These are phyloP conservation scores for Nemurella pictetii DNA, from an alignment of 2,888 invertebrate genomes.

Conservation along the genomic window DNA sequence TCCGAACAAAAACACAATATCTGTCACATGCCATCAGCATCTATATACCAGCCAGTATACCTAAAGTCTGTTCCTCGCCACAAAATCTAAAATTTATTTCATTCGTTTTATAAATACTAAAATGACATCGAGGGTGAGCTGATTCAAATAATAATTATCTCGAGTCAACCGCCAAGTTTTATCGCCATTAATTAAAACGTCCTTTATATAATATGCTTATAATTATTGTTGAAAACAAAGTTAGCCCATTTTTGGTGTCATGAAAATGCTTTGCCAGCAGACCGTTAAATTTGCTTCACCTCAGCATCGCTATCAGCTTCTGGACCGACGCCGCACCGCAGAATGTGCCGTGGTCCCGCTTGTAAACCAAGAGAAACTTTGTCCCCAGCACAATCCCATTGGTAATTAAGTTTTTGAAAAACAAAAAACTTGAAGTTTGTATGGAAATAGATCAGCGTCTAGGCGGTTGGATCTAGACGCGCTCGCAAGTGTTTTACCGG, in stretches of 20 bases:
- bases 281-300: not conserved
- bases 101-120: not conserved
- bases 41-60: not conserved
- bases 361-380: conserved; percentile 6
- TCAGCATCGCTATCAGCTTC: not conserved
- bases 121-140: not conserved
- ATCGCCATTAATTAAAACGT: not conserved
- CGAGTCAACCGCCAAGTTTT: not conserved
- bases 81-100: not conserved
- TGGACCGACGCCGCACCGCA: not conserved
- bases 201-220: not conserved
- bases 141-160: not conserved
- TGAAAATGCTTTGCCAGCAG: not conserved
- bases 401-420: conserved; percentile 26
- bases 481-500: not conserved
- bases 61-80: not conserved
- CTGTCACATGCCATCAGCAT: not conserved
- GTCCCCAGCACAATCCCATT: conserved; percentile 22
- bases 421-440: conserved; percentile 23
- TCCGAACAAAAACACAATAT: not conserved
- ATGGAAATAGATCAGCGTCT: conserved; percentile 21
- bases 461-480: not conserved
- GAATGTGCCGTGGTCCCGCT: not conserved
- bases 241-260: not conserved
- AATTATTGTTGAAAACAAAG: not conserved